Conservation (phyloP, 2,888 invertebrate genomes). For the Caenorhabditis auriculariae region DNA sequence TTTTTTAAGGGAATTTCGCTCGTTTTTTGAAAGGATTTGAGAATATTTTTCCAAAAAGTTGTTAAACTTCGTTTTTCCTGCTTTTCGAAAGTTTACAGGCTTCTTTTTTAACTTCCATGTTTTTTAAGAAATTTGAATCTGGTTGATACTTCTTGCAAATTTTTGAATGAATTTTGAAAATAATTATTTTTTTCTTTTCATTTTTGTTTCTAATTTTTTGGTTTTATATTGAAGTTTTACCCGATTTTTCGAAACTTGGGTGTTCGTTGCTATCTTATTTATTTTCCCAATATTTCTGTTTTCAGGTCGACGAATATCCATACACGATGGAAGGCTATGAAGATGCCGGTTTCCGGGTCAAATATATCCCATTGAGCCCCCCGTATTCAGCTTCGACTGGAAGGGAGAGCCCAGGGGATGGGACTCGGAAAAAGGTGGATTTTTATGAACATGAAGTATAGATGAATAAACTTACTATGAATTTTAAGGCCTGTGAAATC, state of each 20-base stretch:
- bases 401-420: conserved; percentile 1
- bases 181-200: conserved; percentile 4
- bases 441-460: neutral
- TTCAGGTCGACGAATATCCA: conserved; percentile 43
- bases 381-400: neutral
- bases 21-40: no score
- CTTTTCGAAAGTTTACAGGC: no score
- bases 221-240: no score
- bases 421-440: neutral
- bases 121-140: no score
- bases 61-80: no score
- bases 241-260: no score
- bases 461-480: neutral
- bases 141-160: no score
- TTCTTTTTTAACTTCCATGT: no score
- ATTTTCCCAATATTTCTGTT: neutral
- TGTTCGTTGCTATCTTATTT: conserved; percentile 14
- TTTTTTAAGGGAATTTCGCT: no score
- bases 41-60: no score
- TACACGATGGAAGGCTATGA: conserved; percentile 38
- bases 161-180: neutral
- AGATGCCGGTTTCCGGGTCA: conserved; percentile 36
- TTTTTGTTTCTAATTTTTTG: conserved; percentile 26
- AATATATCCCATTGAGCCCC: conserved; percentile 38
- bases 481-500: conserved; percentile 13